These are phyloP conservation scores for Dicrurus megarhynchus DNA, from an alignment of 2,113 vertebrate species.

Conservation along the genomic window DNA sequence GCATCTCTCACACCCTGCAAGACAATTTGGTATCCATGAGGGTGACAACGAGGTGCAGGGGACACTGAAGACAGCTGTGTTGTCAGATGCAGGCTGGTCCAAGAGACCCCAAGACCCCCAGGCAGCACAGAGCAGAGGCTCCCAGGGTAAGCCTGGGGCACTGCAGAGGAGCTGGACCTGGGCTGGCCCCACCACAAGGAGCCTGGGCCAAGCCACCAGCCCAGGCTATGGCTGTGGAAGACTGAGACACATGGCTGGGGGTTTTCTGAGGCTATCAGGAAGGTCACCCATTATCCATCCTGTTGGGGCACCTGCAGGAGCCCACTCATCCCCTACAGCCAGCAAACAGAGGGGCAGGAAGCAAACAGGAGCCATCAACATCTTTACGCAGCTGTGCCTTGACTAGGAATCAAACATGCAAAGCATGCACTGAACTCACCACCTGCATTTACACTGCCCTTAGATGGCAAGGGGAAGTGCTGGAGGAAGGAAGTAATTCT, in stretches of 20 bases:
- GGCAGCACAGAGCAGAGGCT: accelerated
- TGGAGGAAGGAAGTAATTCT: background rate
- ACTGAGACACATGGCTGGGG: background rate
- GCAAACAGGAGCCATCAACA: background rate
- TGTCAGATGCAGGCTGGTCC: background rate
- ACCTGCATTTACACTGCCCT: background rate
- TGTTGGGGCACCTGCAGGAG: background rate
- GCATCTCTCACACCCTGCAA: background rate
- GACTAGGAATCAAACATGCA: background rate
- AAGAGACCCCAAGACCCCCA: background rate
- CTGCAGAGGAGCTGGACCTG: background rate
- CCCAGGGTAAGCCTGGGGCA: background rate
- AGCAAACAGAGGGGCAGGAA: background rate
- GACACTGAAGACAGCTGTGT: background rate
- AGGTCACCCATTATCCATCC: background rate
- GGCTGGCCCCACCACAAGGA: background rate
- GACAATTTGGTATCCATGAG: background rate
- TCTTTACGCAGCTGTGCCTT: background rate
- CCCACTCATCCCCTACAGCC: background rate
- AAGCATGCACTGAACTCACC: background rate
- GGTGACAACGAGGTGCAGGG: background rate
- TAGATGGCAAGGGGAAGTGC: background rate
- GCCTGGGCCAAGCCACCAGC: background rate
- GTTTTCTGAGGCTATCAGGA: background rate
- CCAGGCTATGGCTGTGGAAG: background rate